Evolutionary conservation across 2,113 vertebrate genomes (phyloP).

Genomic region (Phalacrocorax pelagicus): DNA sequence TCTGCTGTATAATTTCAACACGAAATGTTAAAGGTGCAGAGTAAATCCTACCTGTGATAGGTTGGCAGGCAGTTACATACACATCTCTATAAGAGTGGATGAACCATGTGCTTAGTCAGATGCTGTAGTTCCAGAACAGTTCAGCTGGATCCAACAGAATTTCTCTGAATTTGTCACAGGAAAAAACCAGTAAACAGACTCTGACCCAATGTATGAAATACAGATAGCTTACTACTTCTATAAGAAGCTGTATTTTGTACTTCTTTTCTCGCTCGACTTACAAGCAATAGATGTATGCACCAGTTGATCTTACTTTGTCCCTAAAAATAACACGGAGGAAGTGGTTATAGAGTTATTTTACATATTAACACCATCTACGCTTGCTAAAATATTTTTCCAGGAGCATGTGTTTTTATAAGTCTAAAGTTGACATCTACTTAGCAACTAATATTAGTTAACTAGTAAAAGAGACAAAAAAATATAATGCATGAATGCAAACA

Average conservation of each 20-base stretch:
- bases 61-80: background rate
- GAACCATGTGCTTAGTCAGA: background rate
- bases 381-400: background rate
- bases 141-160: background rate
- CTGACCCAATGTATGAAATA: background rate
- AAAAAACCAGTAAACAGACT: background rate
- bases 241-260: background rate
- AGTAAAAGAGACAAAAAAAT: background rate
- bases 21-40: background rate
- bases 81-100: background rate
- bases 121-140: background rate
- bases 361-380: background rate
- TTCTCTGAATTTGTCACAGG: background rate
- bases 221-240: background rate
- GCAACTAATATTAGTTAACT: background rate
- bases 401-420: background rate
- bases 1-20: background rate
- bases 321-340: constrained; percentile 32
- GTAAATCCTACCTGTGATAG: background rate
- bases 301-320: background rate
- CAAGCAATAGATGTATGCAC: background rate
- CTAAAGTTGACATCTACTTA: background rate
- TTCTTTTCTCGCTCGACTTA: background rate
- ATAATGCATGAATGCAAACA: background rate
- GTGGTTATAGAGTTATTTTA: background rate